phyloP scores from a whole-genome alignment of 1,140 invertebrate species.

The Heliconius nattereri region DNA sequence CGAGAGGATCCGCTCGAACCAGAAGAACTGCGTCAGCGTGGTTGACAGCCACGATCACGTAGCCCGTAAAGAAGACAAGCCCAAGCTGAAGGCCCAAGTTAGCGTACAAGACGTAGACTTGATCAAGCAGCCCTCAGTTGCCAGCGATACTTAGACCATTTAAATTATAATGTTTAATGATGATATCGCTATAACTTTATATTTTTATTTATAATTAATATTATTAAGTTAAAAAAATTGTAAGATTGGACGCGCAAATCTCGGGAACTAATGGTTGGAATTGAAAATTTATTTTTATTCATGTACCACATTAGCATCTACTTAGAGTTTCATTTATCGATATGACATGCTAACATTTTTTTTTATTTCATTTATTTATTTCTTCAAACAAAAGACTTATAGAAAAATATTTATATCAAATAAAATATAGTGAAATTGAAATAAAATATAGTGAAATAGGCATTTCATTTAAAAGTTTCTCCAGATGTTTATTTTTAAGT shows the following conservation, averaged over 20 bases:
- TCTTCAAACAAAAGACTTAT: not conserved
- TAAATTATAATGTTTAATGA: not conserved
- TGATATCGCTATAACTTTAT: slow-evolving; percentile 5
- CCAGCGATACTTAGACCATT: slow-evolving; percentile 64
- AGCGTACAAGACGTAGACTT: slow-evolving; percentile 66
- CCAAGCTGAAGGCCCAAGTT: slow-evolving; percentile 65
- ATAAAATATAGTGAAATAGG: not conserved
- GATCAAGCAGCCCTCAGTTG: slow-evolving; percentile 65
- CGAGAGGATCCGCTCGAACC: slow-evolving; percentile 45
- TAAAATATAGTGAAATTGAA: not conserved
- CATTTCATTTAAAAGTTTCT: not conserved
- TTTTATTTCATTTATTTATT: no score
- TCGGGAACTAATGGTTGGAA: no score
- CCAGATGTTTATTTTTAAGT: not conserved
- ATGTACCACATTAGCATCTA: no score
- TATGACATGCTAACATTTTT: no score
- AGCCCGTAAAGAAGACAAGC: slow-evolving; percentile 46
- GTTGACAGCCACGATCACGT: slow-evolving; percentile 54
- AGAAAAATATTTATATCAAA: not conserved
- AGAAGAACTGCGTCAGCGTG: slow-evolving; percentile 63
- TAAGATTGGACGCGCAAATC: no score
- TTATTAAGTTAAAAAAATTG: no score
- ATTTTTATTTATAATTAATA: not conserved
- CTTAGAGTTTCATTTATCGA: no score
- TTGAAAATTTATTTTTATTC: no score